These are phyloP conservation scores for Willowsia nigromaculata DNA, from an alignment of 2,888 invertebrate genomes.

Conservation along the genomic window DNA sequence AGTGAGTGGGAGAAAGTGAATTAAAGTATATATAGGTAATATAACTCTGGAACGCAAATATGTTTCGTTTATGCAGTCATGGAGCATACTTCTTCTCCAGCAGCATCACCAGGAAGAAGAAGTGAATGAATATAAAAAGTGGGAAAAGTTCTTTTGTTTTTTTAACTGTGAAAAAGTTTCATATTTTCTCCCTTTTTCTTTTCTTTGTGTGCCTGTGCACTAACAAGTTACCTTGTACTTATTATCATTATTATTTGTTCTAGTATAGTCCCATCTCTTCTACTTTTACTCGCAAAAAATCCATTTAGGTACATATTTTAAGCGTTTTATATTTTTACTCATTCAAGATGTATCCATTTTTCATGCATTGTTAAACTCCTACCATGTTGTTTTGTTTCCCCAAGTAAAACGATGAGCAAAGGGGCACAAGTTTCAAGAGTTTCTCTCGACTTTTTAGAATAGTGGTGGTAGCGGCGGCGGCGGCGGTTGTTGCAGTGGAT, in stretches of 20 bases:
- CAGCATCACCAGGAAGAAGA: background rate
- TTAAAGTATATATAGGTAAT: background rate
- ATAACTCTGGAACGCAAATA: background rate
- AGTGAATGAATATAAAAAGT: background rate
- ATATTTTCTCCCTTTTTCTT: background rate
- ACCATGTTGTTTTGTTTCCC: background rate
- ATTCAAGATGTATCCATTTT: background rate
- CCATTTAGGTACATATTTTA: background rate
- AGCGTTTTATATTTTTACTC: background rate
- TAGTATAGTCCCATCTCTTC: background rate
- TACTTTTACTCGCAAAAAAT: background rate
- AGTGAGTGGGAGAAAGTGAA: background rate
- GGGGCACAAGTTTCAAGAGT: slow-evolving; percentile 1
- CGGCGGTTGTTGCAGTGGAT: background rate
- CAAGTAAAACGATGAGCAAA: background rate
- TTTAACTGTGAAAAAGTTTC: background rate
- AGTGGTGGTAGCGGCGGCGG: background rate
- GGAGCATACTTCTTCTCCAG: too few species aligned
- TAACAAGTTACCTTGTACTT: slow-evolving; percentile 9
- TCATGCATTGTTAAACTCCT: slow-evolving; percentile 17
- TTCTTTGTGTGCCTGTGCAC: background rate
- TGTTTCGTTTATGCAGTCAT: background rate
- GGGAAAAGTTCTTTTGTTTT: background rate
- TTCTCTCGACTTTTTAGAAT: slow-evolving; percentile 1
- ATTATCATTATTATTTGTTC: background rate